These are phyloP conservation scores for Ormyrus pomaceus DNA, from an alignment of 2,888 invertebrate genomes.

Conservation along the genomic window DNA sequence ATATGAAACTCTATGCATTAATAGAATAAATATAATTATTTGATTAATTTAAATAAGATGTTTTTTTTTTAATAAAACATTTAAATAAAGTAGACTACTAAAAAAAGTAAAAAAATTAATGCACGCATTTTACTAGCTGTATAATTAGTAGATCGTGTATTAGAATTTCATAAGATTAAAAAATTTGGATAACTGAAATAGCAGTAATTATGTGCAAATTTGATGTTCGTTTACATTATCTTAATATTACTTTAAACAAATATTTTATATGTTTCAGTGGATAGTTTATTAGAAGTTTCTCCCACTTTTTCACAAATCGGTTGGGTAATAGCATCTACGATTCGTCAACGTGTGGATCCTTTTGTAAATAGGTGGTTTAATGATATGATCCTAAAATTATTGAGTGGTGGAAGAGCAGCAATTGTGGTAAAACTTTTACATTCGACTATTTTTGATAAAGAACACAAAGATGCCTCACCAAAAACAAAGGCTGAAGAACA, in stretches of 20 bases:
- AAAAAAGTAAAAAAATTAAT: too few relatives aligned
- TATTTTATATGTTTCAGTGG: slow-evolving; percentile 63
- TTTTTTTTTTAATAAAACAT: too few relatives aligned
- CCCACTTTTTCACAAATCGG: slow-evolving; percentile 62
- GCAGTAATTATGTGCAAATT: background rate
- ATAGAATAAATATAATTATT: too few relatives aligned
- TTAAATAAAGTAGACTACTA: too few relatives aligned
- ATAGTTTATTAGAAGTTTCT: slow-evolving; percentile 64
- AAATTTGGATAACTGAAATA: too few relatives aligned
- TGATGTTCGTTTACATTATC: slow-evolving; percentile 4
- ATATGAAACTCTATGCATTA: too few relatives aligned
- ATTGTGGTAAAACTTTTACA: slow-evolving; percentile 69
- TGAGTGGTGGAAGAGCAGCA: slow-evolving; percentile 71
- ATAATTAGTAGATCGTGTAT: too few relatives aligned
- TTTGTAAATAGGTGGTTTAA: slow-evolving; percentile 64
- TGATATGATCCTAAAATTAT: slow-evolving; percentile 65
- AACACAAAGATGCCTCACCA: slow-evolving; percentile 51
- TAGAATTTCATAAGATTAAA: too few relatives aligned
- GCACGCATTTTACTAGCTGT: too few relatives aligned
- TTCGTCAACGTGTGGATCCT: slow-evolving; percentile 66
- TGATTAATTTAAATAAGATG: too few relatives aligned
- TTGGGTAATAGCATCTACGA: slow-evolving; percentile 68
- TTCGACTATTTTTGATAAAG: slow-evolving; percentile 64
- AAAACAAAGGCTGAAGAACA: slow-evolving; percentile 59
- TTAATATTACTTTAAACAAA: slow-evolving; percentile 16